phyloP scores from a whole-genome alignment of 2,888 invertebrate species.

The Dermolepida albohirtum region DNA sequence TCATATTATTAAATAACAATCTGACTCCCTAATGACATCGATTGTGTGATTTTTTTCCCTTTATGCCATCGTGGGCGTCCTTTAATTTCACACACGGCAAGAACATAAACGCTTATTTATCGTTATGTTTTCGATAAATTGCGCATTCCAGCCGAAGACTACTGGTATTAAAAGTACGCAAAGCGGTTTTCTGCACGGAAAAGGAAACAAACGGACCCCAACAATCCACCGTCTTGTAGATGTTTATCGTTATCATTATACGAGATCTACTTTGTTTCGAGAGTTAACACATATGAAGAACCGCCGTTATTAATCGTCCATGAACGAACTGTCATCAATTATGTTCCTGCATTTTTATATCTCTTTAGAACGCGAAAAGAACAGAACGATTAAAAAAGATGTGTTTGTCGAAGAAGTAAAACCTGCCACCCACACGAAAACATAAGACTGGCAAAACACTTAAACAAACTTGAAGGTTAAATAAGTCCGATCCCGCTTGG shows the following conservation, averaged over 20 bases:
- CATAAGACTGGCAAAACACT: conserved; percentile 53
- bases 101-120: conserved; percentile 41
- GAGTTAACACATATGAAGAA: conserved; percentile 15
- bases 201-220: conserved; percentile 16
- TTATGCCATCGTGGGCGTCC: conserved; percentile 36
- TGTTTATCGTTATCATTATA: conserved; percentile 26
- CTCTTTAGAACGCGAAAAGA: conserved; percentile 1
- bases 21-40: conserved; percentile 30
- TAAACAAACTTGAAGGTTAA: conserved; percentile 43
- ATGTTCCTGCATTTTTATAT: conserved; percentile 1
- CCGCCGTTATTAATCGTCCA: conserved; percentile 25
- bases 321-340: conserved; percentile 25
- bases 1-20: conserved; percentile 32
- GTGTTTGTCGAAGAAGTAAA: conserved; percentile 7
- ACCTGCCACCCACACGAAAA: conserved; percentile 49
- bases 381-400: conserved; percentile 12
- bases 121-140: conserved; percentile 42
- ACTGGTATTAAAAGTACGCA: conserved; percentile 42
- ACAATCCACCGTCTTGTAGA: conserved; percentile 18
- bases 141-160: conserved; percentile 40
- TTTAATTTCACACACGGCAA: conserved; percentile 41
- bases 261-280: conserved; percentile 20
- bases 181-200: conserved; percentile 26
- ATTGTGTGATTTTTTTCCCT: conserved; percentile 13
- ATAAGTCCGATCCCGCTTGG: not conserved